These are phyloP conservation scores for Oryzias curvinotus DNA, from an alignment of 2,113 vertebrate species.

Conservation along the genomic window DNA sequence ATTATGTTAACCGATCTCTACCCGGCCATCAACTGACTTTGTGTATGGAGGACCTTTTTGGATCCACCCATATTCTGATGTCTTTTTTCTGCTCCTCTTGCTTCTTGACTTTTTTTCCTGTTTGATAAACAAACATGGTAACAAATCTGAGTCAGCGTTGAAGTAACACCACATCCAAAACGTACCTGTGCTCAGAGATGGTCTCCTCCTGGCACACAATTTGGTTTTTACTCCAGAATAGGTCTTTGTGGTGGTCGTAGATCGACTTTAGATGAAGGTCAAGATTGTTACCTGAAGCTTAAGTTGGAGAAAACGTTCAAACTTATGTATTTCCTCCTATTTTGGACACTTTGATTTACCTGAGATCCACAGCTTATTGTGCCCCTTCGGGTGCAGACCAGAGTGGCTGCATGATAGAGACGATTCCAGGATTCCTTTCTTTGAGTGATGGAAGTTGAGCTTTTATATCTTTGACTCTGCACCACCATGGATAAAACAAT, in stretches of 20 bases:
- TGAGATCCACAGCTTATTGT: constrained; percentile 50
- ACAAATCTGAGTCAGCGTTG: not conserved
- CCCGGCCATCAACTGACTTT: constrained; percentile 80
- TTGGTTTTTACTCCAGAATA: constrained; percentile 76
- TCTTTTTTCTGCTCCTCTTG: constrained; percentile 20
- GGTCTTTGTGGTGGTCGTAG: constrained; percentile 79
- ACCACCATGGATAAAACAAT: no score
- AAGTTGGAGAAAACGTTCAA: constrained; percentile 2
- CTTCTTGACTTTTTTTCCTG: constrained; percentile 7
- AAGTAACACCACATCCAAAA: not conserved
- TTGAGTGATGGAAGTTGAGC: constrained; percentile 75
- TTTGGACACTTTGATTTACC: constrained; percentile 55
- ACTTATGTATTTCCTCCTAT: not conserved
- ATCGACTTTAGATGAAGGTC: constrained; percentile 80
- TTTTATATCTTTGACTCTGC: constrained; percentile 65
- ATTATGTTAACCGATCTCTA: constrained; percentile 33
- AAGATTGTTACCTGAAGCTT: constrained; percentile 80
- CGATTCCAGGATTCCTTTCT: constrained; percentile 82
- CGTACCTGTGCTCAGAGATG: constrained; percentile 55
- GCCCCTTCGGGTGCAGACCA: constrained; percentile 66
- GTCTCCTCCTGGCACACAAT: constrained; percentile 76
- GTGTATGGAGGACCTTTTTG: constrained; percentile 77
- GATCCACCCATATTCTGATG: constrained; percentile 74
- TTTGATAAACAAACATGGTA: not conserved
- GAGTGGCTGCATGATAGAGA: constrained; percentile 68